Evolutionary conservation across 92 coral and sea anemone species (phyloP).

Genomic region (Desmophyllum pertusum): DNA sequence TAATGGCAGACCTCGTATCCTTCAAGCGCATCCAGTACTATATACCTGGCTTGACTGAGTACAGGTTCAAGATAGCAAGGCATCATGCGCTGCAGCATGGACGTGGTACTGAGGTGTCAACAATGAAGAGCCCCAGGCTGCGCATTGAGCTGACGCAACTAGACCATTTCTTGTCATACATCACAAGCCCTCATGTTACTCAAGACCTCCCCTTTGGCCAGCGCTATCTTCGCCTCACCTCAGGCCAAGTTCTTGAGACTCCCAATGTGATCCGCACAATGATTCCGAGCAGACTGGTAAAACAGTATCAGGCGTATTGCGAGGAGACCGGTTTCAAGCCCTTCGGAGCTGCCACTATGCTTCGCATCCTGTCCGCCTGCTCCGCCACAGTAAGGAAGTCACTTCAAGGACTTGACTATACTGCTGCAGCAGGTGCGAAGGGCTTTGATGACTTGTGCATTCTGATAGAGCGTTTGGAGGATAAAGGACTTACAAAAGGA

Average conservation of each 20-base stretch:
- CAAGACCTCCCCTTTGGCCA: conserved; percentile 55
- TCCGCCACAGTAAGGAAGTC: conserved; percentile 25
- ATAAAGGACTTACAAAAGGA: too few relatives aligned
- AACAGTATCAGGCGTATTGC: conserved; percentile 42
- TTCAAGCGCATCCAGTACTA: too few relatives aligned
- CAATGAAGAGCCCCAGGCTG: too few relatives aligned
- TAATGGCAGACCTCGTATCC: too few relatives aligned
- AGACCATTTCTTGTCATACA: too few relatives aligned
- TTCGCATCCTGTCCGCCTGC: conserved; percentile 14
- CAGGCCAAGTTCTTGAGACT: conserved; percentile 37
- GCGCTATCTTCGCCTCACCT: conserved; percentile 35
- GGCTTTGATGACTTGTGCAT: conserved; percentile 46
- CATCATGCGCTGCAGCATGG: too few relatives aligned
- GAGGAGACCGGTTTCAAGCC: conserved; percentile 26
- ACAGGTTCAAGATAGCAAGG: too few relatives aligned
- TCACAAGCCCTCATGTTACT: conserved; percentile 8
- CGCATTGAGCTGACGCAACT: too few relatives aligned
- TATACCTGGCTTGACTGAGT: too few relatives aligned
- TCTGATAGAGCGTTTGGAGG: conserved; percentile 21
- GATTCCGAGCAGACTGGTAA: conserved; percentile 29
- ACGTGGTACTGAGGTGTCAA: too few relatives aligned
- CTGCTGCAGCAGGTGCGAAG: conserved; percentile 49
- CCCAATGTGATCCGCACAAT: conserved; percentile 51
- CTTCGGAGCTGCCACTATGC: conserved; percentile 33
- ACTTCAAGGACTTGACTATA: conserved; percentile 19